Conservation (phyloP, 2,888 invertebrate species). For the Cenopis cana region DNA sequence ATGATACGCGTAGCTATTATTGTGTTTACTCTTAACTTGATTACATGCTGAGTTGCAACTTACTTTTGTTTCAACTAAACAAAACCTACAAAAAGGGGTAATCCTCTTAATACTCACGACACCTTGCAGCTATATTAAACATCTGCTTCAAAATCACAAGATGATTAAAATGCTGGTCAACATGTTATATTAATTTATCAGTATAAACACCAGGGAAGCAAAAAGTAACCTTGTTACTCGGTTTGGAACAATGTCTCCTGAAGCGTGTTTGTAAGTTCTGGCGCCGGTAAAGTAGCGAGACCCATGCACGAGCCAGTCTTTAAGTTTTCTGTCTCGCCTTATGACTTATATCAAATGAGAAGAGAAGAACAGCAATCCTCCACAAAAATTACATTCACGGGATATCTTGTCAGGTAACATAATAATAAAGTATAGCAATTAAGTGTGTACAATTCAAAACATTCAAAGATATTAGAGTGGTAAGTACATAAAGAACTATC, state of each 20-base stretch:
- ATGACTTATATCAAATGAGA: conserved; percentile 1
- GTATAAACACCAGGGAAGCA: background rate
- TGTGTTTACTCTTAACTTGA: background rate
- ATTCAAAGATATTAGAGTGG: background rate
- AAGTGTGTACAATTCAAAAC: background rate
- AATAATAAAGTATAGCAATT: background rate
- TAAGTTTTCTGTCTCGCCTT: background rate
- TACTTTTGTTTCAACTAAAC: background rate
- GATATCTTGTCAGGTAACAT: conserved; percentile 14
- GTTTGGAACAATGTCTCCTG: background rate
- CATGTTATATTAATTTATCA: background rate
- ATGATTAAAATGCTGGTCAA: too few species aligned
- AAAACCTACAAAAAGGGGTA: too few species aligned
- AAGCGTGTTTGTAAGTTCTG: background rate
- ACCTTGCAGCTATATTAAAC: too few species aligned
- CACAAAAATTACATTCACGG: conserved; percentile 1
- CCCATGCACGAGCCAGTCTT: background rate
- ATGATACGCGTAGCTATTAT: background rate
- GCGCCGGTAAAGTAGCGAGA: background rate
- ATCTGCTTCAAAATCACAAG: too few species aligned
- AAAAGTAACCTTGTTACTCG: background rate
- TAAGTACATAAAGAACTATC: background rate
- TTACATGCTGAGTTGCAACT: background rate
- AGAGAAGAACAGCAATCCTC: conserved; percentile 12
- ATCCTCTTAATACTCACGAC: too few species aligned